Percentiles rank a stretch among this genome's conserved stretches.
Evolutionary conservation across 2,797 vertebrate genomes (phyloP).

Genomic region (Picus viridis): DNA sequence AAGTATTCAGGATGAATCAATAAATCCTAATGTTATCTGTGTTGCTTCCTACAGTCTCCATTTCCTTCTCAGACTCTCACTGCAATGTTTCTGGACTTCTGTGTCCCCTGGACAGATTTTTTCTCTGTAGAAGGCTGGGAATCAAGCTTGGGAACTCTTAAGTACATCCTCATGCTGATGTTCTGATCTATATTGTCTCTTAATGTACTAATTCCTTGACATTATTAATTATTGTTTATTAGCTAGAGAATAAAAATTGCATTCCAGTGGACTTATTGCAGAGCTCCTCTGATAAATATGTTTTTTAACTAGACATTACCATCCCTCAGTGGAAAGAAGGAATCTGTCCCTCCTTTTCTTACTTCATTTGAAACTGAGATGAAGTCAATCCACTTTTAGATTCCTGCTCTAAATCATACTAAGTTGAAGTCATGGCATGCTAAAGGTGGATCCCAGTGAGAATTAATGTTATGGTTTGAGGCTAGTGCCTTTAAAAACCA

Average conservation of each 20-base stretch:
- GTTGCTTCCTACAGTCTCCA: neutral
- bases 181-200: neutral
- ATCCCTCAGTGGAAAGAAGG: neutral
- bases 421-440: neutral
- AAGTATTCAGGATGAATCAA: neutral
- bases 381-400: neutral
- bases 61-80: neutral
- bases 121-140: neutral
- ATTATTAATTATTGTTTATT: neutral
- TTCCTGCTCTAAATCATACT: neutral
- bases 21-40: slow-evolving; percentile 5
- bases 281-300: neutral
- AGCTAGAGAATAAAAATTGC: neutral
- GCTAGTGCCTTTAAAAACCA: no score
- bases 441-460: neutral
- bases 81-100: neutral
- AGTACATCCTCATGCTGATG: neutral
- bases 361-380: neutral
- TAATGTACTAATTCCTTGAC: neutral
- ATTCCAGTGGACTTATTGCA: neutral
- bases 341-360: neutral
- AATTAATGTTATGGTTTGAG: neutral
- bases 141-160: neutral
- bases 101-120: neutral
- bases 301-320: neutral